Evolutionary conservation across 2,113 vertebrate species (phyloP), one percentile per base, ranked within the genome.

Genomic region (Myrmecobius fasciatus): DNA sequence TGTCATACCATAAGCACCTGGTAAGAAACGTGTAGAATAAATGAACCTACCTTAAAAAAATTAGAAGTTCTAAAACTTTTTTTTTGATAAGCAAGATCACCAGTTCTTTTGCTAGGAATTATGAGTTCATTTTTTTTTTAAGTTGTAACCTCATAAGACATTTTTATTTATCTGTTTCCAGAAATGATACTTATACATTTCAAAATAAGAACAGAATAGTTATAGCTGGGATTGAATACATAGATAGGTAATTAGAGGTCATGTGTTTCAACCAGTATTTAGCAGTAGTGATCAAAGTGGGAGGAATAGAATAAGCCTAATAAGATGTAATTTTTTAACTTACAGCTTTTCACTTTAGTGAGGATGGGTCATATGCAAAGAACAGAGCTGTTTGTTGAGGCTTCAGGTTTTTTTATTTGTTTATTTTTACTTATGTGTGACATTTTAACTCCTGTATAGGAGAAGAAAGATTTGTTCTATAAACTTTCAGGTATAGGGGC

Each of bases 131-230:
- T 31, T 91, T n/a, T 48, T 49, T 51, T 51, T 95, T 53, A 60
- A 8, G 89, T 5, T 94, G 43, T 93, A 88, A 52, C 54, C 25
- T 92, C 52, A 36, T 53, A 94, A 53, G 49, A 94, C 52, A 91
- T 91, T 97, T 96, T 56, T 93, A 60, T 67, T 95, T 43, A 89
- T 91, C 20, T 96, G 25, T 89, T 94, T 94, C 94, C 96, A 93
- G 95, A 96, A 96, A 89, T 89, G 91, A 93, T 92, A 11, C 83
- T 93, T 92, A 31, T n/a, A n/a, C 60, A 94, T 95, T 94, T 94
- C 25, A 91, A 95, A 94, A 53, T 92, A 89, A 91, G 92, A 89
- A 25, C 53, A 52, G 43, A 47, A 2, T 3, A n/a, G 8, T 52
- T 56, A 89, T 89, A 47, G 31, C 1, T 60, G 1, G 90, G 67